Percentiles rank a stretch among this genome's conserved stretches.
phyloP scores from a whole-genome alignment of 1,140 invertebrate genomes.

The Pissodes strobi region DNA sequence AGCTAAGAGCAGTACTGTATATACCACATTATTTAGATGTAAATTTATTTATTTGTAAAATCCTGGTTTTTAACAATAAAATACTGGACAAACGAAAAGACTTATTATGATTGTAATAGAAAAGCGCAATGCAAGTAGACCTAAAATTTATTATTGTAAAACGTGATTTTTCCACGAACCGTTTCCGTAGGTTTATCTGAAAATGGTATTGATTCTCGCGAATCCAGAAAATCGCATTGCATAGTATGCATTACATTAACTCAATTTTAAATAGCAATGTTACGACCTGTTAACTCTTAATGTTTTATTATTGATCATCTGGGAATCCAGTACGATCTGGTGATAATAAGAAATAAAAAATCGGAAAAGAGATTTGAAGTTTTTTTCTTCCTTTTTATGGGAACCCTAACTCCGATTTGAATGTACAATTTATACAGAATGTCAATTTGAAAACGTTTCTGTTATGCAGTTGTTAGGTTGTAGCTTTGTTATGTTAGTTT shows the following conservation, averaged over 20 bases:
- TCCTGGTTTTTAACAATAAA: slow-evolving; percentile 12
- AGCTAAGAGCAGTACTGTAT: slow-evolving; percentile 30
- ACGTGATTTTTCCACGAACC: background rate
- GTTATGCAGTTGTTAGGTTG: no score
- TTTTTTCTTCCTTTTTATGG: background rate
- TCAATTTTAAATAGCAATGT: slow-evolving; percentile 21
- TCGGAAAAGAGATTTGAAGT: background rate
- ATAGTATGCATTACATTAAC: background rate
- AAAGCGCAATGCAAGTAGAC: slow-evolving; percentile 20
- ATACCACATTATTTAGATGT: slow-evolving; percentile 32
- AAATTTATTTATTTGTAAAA: slow-evolving; percentile 39
- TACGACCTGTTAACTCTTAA: slow-evolving; percentile 25
- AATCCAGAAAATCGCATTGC: slow-evolving; percentile 5
- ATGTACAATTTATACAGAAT: no score
- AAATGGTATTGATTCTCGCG: slow-evolving; percentile 4
- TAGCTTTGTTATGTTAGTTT: no score
- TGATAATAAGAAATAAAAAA: slow-evolving; percentile 30
- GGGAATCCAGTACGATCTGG: background rate
- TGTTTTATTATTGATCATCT: slow-evolving; percentile 29
- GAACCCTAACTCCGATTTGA: no score
- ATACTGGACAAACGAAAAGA: slow-evolving; percentile 23
- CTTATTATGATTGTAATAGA: slow-evolving; percentile 17
- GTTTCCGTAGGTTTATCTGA: slow-evolving; percentile 28
- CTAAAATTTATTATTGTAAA: slow-evolving; percentile 11
- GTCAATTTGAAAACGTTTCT: no score